Conservation (phyloP, 2,888 invertebrate species). For the Sminthurides aquaticus region DNA sequence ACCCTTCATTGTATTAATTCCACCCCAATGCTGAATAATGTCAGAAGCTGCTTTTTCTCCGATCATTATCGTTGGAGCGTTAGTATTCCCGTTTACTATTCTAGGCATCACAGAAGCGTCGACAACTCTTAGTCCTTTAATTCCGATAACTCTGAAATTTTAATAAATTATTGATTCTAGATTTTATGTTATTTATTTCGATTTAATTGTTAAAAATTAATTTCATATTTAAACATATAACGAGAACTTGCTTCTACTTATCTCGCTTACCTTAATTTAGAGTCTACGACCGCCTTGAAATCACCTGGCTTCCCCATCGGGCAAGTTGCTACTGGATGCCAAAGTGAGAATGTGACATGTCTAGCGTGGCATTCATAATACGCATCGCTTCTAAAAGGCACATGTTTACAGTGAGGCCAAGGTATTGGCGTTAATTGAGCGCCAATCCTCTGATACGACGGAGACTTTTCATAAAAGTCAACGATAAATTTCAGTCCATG, state of each 20-base stretch:
- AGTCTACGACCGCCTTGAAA: conserved; percentile 22
- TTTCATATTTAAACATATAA: too few species aligned
- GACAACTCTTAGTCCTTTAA: conserved; percentile 8
- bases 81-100: conserved; percentile 30
- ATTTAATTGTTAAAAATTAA: too few species aligned
- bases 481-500: neutral
- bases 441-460: neutral
- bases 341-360: conserved; percentile 17
- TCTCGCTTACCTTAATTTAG: conserved; percentile 13
- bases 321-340: conserved; percentile 23
- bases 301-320: conserved; percentile 24
- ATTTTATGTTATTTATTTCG: too few species aligned
- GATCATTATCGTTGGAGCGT: conserved; percentile 29
- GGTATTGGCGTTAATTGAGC: neutral
- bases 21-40: conserved; percentile 23
- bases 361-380: conserved; percentile 25
- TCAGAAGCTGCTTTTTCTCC: conserved; percentile 31
- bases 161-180: too few species aligned
- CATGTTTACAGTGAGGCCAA: conserved; percentile 19
- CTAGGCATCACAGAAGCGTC: conserved; percentile 21
- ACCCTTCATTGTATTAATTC: neutral
- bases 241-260: too few species aligned
- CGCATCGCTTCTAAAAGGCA: neutral
- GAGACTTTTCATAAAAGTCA: neutral
- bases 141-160: conserved; percentile 9